Percentiles rank a stretch among this genome's conserved stretches.
These are phyloP conservation scores for Leuctra nigra DNA, from an alignment of 2,888 invertebrate species.

Conservation along the genomic window DNA sequence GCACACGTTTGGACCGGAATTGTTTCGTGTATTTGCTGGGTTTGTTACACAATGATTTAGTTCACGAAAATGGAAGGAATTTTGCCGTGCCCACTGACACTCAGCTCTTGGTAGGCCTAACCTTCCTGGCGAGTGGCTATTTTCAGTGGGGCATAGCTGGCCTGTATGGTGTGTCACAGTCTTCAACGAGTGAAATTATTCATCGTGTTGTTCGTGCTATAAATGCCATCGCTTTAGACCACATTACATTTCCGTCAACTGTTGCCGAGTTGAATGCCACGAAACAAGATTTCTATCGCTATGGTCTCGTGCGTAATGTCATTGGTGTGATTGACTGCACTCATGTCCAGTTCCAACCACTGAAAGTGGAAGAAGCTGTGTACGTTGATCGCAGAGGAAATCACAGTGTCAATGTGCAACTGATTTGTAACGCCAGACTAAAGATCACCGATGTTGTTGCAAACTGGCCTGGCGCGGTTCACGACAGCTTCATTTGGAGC, in stretches of 20 bases:
- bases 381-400: neutral
- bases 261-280: constrained; percentile 4
- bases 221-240: neutral
- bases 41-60: neutral
- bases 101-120: neutral
- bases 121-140: neutral
- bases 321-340: no score
- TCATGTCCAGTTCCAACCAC: neutral
- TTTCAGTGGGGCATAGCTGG: neutral
- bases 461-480: neutral
- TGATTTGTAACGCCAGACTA: neutral
- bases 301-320: neutral
- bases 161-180: neutral
- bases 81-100: neutral
- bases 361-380: neutral
- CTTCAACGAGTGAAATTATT: neutral
- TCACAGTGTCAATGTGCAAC: neutral
- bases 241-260: constrained; percentile 1
- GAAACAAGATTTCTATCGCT: neutral
- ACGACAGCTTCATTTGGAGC: neutral
- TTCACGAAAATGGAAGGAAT: neutral
- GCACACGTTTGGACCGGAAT: neutral
- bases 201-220: constrained; percentile 1
- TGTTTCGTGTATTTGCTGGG: neutral
- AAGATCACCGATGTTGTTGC: neutral